Evolutionary conservation across 2,888 invertebrate species (phyloP).

Genomic region (Gymnocheta viridis): DNA sequence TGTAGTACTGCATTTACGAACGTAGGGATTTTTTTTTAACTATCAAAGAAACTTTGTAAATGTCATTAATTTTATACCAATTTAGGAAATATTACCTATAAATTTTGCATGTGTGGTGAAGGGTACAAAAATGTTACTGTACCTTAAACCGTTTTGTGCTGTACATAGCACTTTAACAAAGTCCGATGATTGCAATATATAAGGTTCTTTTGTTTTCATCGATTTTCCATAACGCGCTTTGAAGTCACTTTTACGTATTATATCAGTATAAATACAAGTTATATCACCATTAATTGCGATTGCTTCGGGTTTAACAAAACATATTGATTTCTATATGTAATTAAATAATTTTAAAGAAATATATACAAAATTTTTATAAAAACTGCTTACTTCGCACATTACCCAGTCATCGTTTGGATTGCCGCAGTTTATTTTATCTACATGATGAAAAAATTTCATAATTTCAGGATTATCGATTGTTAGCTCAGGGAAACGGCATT

Average conservation of each 20-base stretch:
- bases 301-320: constrained; percentile 79
- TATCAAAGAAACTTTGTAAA: too few relatives aligned
- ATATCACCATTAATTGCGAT: constrained; percentile 80
- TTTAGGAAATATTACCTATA: background rate
- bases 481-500: constrained; percentile 86
- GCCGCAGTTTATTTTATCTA: constrained; percentile 86
- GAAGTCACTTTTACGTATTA: constrained; percentile 87
- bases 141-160: constrained; percentile 79
- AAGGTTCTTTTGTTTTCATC: constrained; percentile 84
- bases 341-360: background rate
- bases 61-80: too few relatives aligned
- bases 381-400: constrained; percentile 85
- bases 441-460: constrained; percentile 86
- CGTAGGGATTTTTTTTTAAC: too few relatives aligned
- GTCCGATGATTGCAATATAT: constrained; percentile 86
- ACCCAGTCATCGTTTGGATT: constrained; percentile 88
- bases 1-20: too few relatives aligned
- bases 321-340: constrained; percentile 78
- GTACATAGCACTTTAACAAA: constrained; percentile 87
- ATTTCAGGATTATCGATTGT: constrained; percentile 88
- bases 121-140: background rate
- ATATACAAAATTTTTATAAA: background rate
- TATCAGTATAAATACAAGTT: constrained; percentile 85
- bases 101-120: background rate
- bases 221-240: constrained; percentile 84